phyloP scores from a whole-genome alignment of 92 coral and sea anemone genomes.

The Pocillopora meandrina region DNA sequence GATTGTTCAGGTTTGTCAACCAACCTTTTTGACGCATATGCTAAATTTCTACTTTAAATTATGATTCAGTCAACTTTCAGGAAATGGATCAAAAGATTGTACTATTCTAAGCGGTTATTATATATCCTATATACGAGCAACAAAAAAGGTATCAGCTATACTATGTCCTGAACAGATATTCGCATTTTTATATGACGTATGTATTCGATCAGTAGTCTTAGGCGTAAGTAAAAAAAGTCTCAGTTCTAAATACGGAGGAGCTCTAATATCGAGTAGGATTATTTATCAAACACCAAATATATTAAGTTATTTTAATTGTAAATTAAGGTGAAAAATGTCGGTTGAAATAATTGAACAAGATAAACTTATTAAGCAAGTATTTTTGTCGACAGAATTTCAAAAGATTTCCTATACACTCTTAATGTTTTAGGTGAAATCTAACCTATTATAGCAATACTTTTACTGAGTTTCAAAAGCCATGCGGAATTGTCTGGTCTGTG shows the following conservation, averaged over 20 bases:
- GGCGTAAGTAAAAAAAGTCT: not conserved
- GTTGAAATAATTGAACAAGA: not conserved
- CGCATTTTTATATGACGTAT: not conserved
- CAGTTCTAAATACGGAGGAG: not conserved
- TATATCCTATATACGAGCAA: not conserved
- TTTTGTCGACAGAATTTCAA: not conserved
- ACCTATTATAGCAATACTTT: not conserved
- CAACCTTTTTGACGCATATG: no score
- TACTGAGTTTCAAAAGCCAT: no score
- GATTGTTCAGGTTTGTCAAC: no score
- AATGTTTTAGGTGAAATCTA: not conserved
- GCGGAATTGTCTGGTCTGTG: no score
- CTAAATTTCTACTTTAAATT: no score
- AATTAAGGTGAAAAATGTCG: not conserved
- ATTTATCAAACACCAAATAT: slow-evolving; percentile 6
- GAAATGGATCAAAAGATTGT: no score
- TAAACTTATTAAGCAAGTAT: not conserved
- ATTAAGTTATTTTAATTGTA: slow-evolving; percentile 26
- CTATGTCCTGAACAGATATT: not conserved
- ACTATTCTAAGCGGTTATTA: no score
- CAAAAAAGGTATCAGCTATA: no score
- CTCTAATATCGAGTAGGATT: slow-evolving; percentile 14
- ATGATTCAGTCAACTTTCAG: no score
- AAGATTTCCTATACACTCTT: not conserved
- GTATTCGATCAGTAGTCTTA: not conserved